Percentiles rank a stretch among this genome's conserved stretches.
phyloP scores from a whole-genome alignment of 2,888 invertebrate genomes.

The Aporophyla nigra region DNA sequence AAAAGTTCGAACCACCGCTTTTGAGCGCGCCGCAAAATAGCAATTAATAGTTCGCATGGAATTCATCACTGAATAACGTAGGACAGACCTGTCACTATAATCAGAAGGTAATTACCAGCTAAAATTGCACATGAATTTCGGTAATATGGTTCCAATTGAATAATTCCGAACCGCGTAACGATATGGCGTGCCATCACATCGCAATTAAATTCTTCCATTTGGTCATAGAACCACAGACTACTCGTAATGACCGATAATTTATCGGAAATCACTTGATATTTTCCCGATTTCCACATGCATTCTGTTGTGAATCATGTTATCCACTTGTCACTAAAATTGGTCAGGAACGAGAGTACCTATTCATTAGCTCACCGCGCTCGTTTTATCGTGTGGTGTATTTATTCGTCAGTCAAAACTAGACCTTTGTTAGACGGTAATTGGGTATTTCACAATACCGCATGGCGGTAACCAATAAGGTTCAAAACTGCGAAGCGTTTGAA shows the following conservation, averaged over 20 bases:
- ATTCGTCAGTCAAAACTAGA: neutral
- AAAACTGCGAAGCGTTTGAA: too few species aligned
- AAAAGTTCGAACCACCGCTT: neutral
- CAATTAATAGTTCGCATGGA: constrained; percentile 12
- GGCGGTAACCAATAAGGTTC: too few species aligned
- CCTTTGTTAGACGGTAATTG: neutral
- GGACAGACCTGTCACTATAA: neutral
- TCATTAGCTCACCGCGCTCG: too few species aligned
- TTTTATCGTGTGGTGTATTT: neutral
- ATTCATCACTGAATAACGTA: neutral
- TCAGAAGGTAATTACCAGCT: neutral
- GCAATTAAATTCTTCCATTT: constrained; percentile 6
- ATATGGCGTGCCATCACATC: neutral
- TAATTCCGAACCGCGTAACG: neutral
- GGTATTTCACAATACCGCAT: too few species aligned
- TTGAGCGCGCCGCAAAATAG: neutral
- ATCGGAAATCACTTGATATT: neutral
- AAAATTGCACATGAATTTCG: constrained; percentile 3
- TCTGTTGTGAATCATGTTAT: neutral
- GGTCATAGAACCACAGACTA: neutral
- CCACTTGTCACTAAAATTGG: neutral
- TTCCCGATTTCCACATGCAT: neutral
- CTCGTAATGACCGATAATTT: neutral
- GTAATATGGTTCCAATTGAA: neutral
- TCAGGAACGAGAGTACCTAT: neutral